Evolutionary conservation across 2,797 vertebrate genomes (phyloP).

Genomic region (Lemur catta): DNA sequence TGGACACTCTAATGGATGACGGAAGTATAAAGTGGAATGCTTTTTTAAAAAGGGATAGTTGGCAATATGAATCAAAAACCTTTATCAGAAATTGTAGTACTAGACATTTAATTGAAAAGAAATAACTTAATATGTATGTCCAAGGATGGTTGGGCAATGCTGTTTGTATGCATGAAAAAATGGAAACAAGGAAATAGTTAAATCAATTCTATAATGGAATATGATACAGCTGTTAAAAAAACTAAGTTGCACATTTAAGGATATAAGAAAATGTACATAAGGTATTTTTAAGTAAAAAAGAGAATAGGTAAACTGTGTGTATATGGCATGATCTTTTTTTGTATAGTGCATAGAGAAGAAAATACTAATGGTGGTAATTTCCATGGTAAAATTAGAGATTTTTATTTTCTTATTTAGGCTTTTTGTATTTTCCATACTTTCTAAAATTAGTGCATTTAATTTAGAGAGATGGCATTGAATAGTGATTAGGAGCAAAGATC

Average conservation of each 20-base stretch:
- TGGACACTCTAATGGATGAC: rapidly evolving
- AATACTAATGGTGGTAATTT: not conserved
- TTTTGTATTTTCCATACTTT: not conserved
- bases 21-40: not conserved
- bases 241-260: not conserved
- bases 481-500: not conserved
- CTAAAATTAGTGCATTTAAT: not conserved
- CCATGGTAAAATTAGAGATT: not conserved
- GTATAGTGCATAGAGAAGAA: not conserved
- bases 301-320: not conserved
- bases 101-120: not conserved
- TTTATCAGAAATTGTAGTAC: not conserved
- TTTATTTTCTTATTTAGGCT: not conserved
- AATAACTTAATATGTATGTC: not conserved
- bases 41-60: not conserved
- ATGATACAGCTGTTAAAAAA: not conserved
- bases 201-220: not conserved
- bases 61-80: not conserved
- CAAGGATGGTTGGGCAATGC: not conserved
- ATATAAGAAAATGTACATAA: not conserved
- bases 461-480: not conserved
- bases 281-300: not conserved
- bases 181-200: not conserved
- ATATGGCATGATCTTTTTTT: not conserved
- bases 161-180: not conserved